Conservation (phyloP, 2,113 vertebrate genomes). For the Neodontobutis hainanensis region DNA sequence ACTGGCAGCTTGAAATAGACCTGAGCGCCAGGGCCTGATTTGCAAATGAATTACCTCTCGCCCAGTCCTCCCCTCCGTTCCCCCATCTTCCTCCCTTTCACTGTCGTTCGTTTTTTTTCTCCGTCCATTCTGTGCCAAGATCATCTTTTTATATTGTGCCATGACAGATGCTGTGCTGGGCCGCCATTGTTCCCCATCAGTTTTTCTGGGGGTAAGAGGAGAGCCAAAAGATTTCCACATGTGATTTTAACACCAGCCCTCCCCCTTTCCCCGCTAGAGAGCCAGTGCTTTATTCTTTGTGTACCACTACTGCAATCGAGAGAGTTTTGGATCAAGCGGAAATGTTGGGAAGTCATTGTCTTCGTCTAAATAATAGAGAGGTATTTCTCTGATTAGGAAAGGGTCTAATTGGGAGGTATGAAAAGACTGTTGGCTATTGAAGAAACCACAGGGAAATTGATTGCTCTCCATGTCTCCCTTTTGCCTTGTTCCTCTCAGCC, state of each 20-base stretch:
- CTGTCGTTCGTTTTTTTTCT: conserved; percentile 28
- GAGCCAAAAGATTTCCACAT: conserved; percentile 90
- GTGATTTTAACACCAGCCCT: conserved; percentile 77
- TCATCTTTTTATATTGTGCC: conserved; percentile 99
- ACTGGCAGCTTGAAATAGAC: conserved; percentile 95
- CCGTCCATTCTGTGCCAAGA: conserved; percentile 93
- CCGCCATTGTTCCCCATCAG: conserved; percentile 89
- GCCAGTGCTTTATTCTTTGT: conserved; percentile 87
- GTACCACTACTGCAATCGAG: conserved; percentile 86
- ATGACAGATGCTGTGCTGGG: conserved; percentile 96
- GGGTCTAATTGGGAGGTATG: conserved; percentile 79
- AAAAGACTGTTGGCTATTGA: conserved; percentile 79
- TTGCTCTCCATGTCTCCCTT: conserved; percentile 64
- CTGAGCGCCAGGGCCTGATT: conserved; percentile 94
- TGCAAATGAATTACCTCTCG: conserved; percentile 96
- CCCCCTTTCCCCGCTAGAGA: conserved; percentile 32
- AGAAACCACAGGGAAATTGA: conserved; percentile 81
- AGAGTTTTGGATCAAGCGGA: conserved; percentile 72
- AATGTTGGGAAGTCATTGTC: conserved; percentile 82
- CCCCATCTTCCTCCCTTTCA: conserved; percentile 45
- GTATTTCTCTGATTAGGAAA: conserved; percentile 84
- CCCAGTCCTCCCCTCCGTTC: conserved; percentile 53
- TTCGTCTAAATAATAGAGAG: conserved; percentile 79
- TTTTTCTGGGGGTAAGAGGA: conserved; percentile 84
- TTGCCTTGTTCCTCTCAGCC: conserved; percentile 54